These are phyloP conservation scores for Ctenicera cuprea DNA, from an alignment of 2,888 invertebrate genomes.

Conservation along the genomic window DNA sequence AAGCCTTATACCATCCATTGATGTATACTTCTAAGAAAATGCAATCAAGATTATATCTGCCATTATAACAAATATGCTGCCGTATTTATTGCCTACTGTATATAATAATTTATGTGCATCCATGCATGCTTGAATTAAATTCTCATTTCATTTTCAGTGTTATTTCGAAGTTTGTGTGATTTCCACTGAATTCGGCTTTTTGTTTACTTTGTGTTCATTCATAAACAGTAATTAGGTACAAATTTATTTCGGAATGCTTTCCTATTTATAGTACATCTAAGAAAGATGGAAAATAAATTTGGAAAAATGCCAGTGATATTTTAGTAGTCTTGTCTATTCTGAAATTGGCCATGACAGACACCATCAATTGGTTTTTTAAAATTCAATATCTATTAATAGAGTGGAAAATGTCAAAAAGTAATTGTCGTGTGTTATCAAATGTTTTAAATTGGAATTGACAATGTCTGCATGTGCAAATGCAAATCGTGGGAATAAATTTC, in stretches of 20 bases:
- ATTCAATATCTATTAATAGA: constrained; percentile 12
- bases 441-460: constrained; percentile 23
- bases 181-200: constrained; percentile 2
- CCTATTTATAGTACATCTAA: not conserved
- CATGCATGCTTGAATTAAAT: constrained; percentile 21
- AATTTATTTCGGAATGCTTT: not conserved
- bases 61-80: not conserved
- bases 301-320: constrained; percentile 28
- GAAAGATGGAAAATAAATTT: constrained; percentile 13
- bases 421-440: not conserved
- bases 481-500: constrained; percentile 55
- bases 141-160: not conserved
- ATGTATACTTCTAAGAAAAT: no score
- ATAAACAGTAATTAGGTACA: not conserved
- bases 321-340: constrained; percentile 13
- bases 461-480: constrained; percentile 45
- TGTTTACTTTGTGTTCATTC: constrained; percentile 16
- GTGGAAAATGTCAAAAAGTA: not conserved
- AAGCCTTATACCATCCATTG: no score
- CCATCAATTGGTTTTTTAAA: not conserved
- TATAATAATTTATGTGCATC: constrained; percentile 28
- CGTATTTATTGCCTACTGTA: constrained; percentile 44
- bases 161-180: constrained; percentile 21
- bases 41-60: not conserved
- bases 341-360: constrained; percentile 30